Conservation (phyloP, 2,113 vertebrate species). For the Bambusicola thoracicus region DNA sequence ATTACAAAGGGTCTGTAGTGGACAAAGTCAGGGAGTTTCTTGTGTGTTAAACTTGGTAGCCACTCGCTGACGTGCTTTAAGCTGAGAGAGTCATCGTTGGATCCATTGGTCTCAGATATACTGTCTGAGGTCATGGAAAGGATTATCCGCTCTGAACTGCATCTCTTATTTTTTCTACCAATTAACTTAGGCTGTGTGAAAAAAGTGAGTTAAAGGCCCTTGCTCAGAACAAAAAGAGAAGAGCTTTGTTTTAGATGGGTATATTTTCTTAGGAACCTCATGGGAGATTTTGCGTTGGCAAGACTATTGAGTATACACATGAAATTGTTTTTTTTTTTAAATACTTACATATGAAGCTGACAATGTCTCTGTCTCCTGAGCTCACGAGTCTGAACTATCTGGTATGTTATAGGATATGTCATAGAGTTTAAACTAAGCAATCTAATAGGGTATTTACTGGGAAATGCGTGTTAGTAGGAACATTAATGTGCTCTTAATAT, state of each 20-base stretch:
- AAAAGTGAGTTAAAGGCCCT: neutral
- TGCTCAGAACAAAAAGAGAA: neutral
- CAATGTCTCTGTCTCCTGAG: neutral
- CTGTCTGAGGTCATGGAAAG: neutral
- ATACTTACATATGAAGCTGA: neutral
- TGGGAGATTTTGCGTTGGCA: neutral
- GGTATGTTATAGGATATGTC: slow-evolving; percentile 3
- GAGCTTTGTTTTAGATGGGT: neutral
- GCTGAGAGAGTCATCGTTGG: neutral
- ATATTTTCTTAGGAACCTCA: neutral
- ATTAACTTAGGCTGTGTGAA: neutral
- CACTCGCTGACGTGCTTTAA: neutral
- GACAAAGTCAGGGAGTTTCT: neutral
- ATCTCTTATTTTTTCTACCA: neutral
- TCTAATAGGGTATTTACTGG: slow-evolving; percentile 36
- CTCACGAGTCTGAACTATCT: neutral
- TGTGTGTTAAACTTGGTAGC: neutral
- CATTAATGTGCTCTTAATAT: slow-evolving; percentile 44
- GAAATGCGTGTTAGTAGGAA: slow-evolving; percentile 43
- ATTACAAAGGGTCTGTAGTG: neutral
- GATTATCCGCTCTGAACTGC: neutral
- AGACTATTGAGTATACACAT: neutral
- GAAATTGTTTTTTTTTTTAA: neutral
- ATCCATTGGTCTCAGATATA: neutral
- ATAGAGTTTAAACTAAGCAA: slow-evolving; percentile 38